Evolutionary conservation across 1,140 invertebrate genomes (phyloP).

Genomic region (Schlechtendalia chinensis): DNA sequence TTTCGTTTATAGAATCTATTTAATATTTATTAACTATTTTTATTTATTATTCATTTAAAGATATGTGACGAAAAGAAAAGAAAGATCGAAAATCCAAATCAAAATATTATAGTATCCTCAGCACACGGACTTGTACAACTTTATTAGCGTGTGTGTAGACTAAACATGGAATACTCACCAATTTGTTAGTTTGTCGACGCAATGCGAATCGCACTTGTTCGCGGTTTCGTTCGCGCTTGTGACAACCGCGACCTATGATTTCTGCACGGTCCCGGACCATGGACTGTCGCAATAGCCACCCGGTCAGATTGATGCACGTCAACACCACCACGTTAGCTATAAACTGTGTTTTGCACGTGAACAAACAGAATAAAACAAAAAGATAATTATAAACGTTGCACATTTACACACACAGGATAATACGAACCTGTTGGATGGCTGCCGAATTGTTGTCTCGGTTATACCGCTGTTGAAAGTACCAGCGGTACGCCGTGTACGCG

Average conservation of each 20-base stretch:
- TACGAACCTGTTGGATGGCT: constrained; percentile 7
- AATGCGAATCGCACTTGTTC: background rate
- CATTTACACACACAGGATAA: no score
- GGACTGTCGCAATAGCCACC: constrained; percentile 7
- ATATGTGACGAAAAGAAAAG: no score
- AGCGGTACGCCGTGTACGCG: background rate
- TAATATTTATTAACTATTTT: no score
- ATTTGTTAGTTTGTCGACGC: background rate
- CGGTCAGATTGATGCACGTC: background rate
- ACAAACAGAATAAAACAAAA: background rate
- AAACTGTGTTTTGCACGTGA: background rate
- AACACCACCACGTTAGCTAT: constrained; percentile 7
- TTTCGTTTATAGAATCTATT: no score
- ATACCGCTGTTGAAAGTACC: background rate
- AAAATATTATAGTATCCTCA: no score
- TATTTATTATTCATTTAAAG: no score
- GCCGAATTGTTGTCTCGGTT: background rate
- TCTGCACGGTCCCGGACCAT: background rate
- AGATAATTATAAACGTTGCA: background rate
- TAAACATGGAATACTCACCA: background rate
- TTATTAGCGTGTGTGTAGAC: no score
- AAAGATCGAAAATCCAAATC: no score
- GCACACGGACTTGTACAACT: no score
- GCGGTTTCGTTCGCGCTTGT: background rate
- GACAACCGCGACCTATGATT: background rate